These are phyloP conservation scores for Phataginus tricuspis DNA, from an alignment of 2,797 vertebrate genomes.

Conservation along the genomic window DNA sequence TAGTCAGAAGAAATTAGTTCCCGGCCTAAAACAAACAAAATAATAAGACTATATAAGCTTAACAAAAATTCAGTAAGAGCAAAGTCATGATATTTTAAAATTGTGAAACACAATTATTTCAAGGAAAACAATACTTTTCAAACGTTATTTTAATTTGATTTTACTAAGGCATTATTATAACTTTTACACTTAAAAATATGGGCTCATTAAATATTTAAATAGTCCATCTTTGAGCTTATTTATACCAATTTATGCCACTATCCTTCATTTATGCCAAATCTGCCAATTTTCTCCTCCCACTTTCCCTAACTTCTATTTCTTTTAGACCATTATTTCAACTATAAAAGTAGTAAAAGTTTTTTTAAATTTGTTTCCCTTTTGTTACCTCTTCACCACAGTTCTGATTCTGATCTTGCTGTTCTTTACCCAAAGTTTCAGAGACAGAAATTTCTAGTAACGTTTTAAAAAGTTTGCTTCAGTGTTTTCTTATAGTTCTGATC, in stretches of 20 bases:
- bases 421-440: not conserved
- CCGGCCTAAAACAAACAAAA: slow-evolving; percentile 87
- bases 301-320: slow-evolving; percentile 44
- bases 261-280: slow-evolving; percentile 28
- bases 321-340: not conserved
- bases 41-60: slow-evolving; percentile 17
- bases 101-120: slow-evolving; percentile 3
- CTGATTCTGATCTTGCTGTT: not conserved
- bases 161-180: slow-evolving; percentile 25
- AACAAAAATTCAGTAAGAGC: slow-evolving; percentile 3
- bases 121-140: slow-evolving; percentile 26
- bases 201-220: slow-evolving; percentile 12
- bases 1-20: slow-evolving; percentile 95
- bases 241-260: slow-evolving; percentile 28
- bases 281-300: not conserved
- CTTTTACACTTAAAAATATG: slow-evolving; percentile 5
- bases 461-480: not conserved
- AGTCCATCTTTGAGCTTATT: slow-evolving; percentile 26
- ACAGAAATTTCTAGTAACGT: not conserved
- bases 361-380: not conserved
- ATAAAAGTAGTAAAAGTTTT: not conserved
- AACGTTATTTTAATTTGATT: slow-evolving; percentile 41
- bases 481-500: slow-evolving; percentile 9
- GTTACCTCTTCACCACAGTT: not conserved
- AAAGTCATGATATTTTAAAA: slow-evolving; percentile 52